Conservation (phyloP, 2,797 vertebrate species). For the Halcyon leucocephala region DNA sequence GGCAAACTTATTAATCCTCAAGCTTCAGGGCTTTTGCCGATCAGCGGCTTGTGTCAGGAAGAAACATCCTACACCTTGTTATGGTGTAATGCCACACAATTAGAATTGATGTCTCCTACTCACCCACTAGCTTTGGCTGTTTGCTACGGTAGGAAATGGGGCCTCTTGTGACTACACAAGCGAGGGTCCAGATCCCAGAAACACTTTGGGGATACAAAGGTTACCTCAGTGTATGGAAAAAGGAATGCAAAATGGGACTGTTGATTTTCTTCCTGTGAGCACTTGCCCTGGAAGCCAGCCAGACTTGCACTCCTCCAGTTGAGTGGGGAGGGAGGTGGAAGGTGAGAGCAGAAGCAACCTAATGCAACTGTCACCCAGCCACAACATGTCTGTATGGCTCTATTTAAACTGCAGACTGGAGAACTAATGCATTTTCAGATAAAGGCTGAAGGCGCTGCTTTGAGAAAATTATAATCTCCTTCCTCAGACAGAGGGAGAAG, state of each 20-base stretch:
- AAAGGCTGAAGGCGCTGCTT: slow-evolving; percentile 45
- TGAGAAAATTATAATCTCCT: slow-evolving; percentile 54
- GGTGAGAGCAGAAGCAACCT: neutral
- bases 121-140: neutral
- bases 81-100: neutral
- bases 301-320: neutral
- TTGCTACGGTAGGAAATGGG: neutral
- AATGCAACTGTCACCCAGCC: neutral
- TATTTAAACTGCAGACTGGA: slow-evolving; percentile 22
- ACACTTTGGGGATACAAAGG: neutral
- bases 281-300: neutral
- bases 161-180: neutral
- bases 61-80: slow-evolving; percentile 37
- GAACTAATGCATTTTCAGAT: slow-evolving; percentile 39
- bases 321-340: neutral
- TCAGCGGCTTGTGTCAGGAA: slow-evolving; percentile 29
- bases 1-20: slow-evolving; percentile 58
- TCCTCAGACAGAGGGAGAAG: slow-evolving; percentile 33
- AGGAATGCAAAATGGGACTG: neutral
- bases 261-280: neutral
- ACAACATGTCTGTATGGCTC: neutral
- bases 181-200: neutral
- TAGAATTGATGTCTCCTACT: slow-evolving; percentile 34
- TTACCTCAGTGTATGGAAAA: neutral
- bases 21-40: slow-evolving; percentile 51